phyloP scores from a whole-genome alignment of 1,140 invertebrate genomes.

The Eulimnadia texana region DNA sequence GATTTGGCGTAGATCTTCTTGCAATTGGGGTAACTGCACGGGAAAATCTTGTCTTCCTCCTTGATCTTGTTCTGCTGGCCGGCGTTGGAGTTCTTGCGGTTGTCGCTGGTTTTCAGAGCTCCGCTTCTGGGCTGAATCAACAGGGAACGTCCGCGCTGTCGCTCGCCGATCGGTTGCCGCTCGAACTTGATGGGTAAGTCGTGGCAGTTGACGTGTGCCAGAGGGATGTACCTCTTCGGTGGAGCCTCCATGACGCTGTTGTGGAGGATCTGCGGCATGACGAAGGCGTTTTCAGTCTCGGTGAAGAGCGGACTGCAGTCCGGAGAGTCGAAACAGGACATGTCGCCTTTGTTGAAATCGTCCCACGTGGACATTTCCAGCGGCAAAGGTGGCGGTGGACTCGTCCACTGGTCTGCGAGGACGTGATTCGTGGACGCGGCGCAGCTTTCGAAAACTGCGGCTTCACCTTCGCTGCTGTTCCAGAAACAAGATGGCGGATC shows the following conservation, averaged over 20 bases:
- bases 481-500: not conserved
- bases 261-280: not conserved
- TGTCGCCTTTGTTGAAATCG: not conserved
- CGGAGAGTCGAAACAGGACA: not conserved
- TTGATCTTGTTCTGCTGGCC: constrained; percentile 6
- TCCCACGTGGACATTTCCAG: not conserved
- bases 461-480: not conserved
- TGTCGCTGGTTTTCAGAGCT: not conserved
- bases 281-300: not conserved
- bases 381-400: not conserved
- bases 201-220: not conserved
- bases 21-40: constrained; percentile 43
- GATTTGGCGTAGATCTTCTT: constrained; percentile 73
- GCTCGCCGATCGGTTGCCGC: not conserved
- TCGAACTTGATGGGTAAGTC: not conserved
- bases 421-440: not conserved
- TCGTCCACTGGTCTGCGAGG: not conserved
- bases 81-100: not conserved
- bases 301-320: not conserved
- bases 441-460: not conserved
- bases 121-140: not conserved
- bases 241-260: not conserved
- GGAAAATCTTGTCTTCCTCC: constrained; percentile 39
- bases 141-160: not conserved
- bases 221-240: not conserved